phyloP scores from a whole-genome alignment of 2,888 invertebrate genomes.

The Drosophila gaucha region DNA sequence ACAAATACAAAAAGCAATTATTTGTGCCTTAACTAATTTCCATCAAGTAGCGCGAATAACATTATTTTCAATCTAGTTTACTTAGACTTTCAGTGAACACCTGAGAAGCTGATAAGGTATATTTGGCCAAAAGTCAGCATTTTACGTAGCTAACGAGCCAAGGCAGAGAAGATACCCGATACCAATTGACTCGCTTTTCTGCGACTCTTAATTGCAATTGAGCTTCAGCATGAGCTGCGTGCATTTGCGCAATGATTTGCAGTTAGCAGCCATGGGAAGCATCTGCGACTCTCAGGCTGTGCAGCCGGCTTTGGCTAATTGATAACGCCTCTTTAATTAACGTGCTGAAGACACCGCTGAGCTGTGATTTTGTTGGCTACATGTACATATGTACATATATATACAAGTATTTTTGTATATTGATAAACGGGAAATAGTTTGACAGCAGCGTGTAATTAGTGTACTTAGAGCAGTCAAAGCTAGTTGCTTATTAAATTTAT shows the following conservation, averaged over 20 bases:
- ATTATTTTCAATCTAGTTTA: not conserved
- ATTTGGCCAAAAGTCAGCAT: constrained; percentile 46
- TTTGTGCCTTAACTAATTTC: constrained; percentile 17
- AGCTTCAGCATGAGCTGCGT: constrained; percentile 71
- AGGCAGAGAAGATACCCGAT: constrained; percentile 8
- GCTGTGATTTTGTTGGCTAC: constrained; percentile 25
- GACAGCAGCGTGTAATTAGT: constrained; percentile 53
- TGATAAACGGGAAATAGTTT: constrained; percentile 63
- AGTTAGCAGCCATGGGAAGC: constrained; percentile 59
- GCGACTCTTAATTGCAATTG: constrained; percentile 71
- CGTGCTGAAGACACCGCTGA: constrained; percentile 38
- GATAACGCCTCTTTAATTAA: constrained; percentile 71
- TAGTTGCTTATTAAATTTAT: constrained; percentile 36
- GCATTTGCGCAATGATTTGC: constrained; percentile 75
- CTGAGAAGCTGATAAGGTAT: constrained; percentile 50
- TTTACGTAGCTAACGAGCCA: constrained; percentile 59
- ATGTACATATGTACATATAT: not conserved
- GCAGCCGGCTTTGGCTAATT: constrained; percentile 50
- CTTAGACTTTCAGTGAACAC: not conserved
- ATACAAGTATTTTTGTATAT: constrained; percentile 28
- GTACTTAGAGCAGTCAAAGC: constrained; percentile 37
- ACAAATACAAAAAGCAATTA: constrained; percentile 38
- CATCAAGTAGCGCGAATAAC: not conserved
- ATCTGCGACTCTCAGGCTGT: not conserved
- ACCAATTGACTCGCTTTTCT: constrained; percentile 44